Conservation (phyloP, 2,113 vertebrate species). For the Ctenomys sociabilis region DNA sequence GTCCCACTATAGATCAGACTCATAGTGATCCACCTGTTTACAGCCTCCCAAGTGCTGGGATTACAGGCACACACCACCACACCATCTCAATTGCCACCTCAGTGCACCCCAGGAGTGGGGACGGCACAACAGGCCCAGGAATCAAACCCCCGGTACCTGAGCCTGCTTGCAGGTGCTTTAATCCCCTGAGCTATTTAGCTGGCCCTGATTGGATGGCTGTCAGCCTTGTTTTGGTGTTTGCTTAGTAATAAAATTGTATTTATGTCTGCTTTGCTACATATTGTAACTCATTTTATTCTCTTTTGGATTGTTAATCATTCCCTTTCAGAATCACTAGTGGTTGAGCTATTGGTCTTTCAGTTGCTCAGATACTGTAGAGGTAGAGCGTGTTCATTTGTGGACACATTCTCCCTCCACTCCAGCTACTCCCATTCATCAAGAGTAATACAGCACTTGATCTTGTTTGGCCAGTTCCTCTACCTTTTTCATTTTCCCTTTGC, state of each 20-base stretch:
- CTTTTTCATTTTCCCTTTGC: conserved; percentile 19
- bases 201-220: neutral
- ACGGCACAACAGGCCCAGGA: too few relatives aligned
- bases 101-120: too few relatives aligned
- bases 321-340: neutral
- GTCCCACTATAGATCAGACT: too few relatives aligned
- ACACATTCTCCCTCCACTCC: neutral
- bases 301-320: neutral
- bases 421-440: neutral
- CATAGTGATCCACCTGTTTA: too few relatives aligned
- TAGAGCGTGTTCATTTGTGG: neutral
- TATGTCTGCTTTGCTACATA: neutral
- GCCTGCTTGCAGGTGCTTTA: too few relatives aligned
- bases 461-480: conserved; percentile 77
- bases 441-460: neutral
- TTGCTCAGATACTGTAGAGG: neutral
- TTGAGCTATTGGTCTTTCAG: neutral
- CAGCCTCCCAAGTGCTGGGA: too few relatives aligned
- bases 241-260: neutral
- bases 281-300: neutral
- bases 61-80: too few relatives aligned
- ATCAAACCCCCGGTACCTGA: too few relatives aligned
- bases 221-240: neutral
- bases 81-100: too few relatives aligned
- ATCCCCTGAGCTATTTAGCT: too few relatives aligned